phyloP scores from a whole-genome alignment of 1,140 invertebrate species.

The Trichomalopsis sarcophagae region DNA sequence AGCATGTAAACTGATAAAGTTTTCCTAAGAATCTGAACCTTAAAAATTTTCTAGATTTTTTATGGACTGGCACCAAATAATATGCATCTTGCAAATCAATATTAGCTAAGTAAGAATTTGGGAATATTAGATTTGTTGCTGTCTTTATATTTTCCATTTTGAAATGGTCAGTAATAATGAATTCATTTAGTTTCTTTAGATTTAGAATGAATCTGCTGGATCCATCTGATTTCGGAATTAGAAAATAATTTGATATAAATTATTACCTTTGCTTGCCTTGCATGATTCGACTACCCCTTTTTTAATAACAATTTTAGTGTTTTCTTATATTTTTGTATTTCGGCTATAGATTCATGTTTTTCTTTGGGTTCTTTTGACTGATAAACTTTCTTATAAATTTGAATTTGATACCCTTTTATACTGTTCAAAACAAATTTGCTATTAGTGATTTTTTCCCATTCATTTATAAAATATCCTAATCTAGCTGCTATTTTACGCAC shows the following conservation, averaged over 20 bases:
- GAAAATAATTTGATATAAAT: conserved; percentile 51
- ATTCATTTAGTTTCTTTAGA: conserved; percentile 45
- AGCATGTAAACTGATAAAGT: conserved; percentile 48
- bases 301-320: neutral
- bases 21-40: conserved; percentile 44
- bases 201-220: conserved; percentile 45
- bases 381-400: conserved; percentile 26
- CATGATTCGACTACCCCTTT: conserved; percentile 47
- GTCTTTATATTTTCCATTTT: conserved; percentile 51
- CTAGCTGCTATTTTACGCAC: conserved; percentile 50
- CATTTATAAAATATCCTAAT: conserved; percentile 50
- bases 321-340: neutral
- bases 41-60: conserved; percentile 33
- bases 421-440: conserved; percentile 48
- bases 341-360: neutral
- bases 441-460: conserved; percentile 48
- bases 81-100: conserved; percentile 50
- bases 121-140: conserved; percentile 42
- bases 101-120: conserved; percentile 29
- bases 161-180: conserved; percentile 44
- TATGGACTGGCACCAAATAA: conserved; percentile 19
- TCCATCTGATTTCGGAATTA: conserved; percentile 37
- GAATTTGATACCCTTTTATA: conserved; percentile 52
- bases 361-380: neutral
- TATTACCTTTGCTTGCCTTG: conserved; percentile 19